Percentiles rank a stretch among this genome's conserved stretches.
phyloP scores from a whole-genome alignment of 2,113 vertebrate species.

The Mirza zaza region DNA sequence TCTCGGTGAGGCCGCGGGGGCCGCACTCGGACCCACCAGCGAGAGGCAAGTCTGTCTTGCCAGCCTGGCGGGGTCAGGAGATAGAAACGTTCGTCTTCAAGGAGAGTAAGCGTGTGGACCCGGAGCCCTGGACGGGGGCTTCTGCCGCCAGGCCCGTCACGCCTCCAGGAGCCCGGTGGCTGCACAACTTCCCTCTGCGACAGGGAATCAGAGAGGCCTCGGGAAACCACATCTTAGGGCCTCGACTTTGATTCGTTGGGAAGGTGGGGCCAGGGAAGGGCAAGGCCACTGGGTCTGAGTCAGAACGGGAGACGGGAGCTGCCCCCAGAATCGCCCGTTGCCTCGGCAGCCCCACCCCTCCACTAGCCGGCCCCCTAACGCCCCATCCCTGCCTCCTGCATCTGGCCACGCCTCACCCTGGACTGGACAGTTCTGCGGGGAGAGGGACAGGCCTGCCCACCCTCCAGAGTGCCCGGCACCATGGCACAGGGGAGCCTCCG shows the following conservation, averaged over 20 bases:
- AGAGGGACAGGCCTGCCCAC: too few species aligned
- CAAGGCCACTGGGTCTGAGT: neutral
- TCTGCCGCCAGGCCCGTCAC: accelerated
- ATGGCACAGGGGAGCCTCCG: accelerated
- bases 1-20: neutral
- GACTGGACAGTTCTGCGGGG: accelerated
- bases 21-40: neutral
- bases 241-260: neutral
- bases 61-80: neutral
- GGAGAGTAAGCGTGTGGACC: too few species aligned
- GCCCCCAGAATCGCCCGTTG: neutral
- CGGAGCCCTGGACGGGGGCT: neutral
- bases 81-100: neutral
- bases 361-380: neutral
- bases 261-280: neutral
- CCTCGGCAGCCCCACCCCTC: neutral
- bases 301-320: neutral
- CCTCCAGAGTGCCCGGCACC: neutral
- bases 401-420: neutral
- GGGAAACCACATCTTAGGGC: neutral
- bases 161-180: neutral
- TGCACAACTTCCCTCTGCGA: neutral
- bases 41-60: accelerated
- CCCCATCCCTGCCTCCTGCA: neutral
- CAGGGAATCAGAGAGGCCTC: neutral